Evolutionary conservation across 2,888 invertebrate genomes (phyloP), one percentile per base, ranked within the genome.

Genomic region (Gisinianus flammeolus): DNA sequence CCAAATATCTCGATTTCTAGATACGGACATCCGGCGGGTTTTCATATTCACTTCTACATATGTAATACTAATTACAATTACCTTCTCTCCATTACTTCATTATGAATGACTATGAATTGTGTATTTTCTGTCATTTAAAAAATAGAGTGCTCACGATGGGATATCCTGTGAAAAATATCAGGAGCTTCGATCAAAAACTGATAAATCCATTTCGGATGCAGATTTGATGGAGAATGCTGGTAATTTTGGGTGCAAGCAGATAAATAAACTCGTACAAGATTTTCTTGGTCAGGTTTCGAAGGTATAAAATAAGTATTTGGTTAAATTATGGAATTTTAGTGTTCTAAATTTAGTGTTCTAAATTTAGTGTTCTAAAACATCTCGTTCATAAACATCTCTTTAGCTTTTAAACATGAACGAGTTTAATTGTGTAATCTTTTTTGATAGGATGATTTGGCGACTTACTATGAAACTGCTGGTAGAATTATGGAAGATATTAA

Each of bases 211-310:
- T 22, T n/a, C 68, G 2, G 68, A 68, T 68, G 68, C 5, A 33
- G 68, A 33, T 19, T 22, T 68, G n/a, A 10, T 68, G 2, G 35
- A 68, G 1, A 68, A 35, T 28, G 16, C 68, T 35, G 35, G 35
- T 33, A 22, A 68, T 35, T 33, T 68, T 33, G 68, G 35, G 4
- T n/a, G 35, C 10, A 68, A 68, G 35, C 68, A 68, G 35, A n/a
- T 68, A 16, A 16, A 22, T 6, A 33, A 22, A 35, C n/a, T 35
- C 22, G 22, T 68, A 6, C 16, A 35, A 35, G 33, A 35, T 35
- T 68, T 68, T 31, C 35, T 68, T 6, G 24, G 16, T 2, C 30
- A n/a, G 19, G n/a, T 66, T 10, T 31, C 66, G 31, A 30, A 66
- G 28, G 66, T 66, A 30, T 10, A 3, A 6, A 26, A 54, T 12